These are phyloP conservation scores for Micrasema minimum DNA, from an alignment of 1,140 invertebrate species.

Conservation along the genomic window DNA sequence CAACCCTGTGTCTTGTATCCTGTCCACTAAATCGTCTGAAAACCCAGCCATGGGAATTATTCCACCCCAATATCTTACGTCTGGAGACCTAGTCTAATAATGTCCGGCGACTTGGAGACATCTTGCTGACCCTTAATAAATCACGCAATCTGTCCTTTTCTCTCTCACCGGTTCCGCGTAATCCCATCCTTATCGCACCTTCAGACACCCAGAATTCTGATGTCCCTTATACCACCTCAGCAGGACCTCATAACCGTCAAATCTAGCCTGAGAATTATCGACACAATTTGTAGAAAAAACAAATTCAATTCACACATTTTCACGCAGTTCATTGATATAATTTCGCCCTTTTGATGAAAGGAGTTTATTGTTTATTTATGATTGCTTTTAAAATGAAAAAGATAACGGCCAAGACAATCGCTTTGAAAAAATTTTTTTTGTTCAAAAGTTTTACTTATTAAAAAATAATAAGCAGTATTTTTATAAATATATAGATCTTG, in stretches of 20 bases:
- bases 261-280: background rate
- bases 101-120: conserved; percentile 16
- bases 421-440: no score
- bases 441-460: no score
- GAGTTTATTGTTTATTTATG: no score
- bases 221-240: no score
- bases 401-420: no score
- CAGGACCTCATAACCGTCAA: background rate
- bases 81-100: background rate
- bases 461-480: no score
- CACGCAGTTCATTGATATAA: no score
- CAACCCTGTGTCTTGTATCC: background rate
- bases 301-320: no score
- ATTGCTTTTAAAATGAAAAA: no score
- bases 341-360: no score
- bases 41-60: background rate
- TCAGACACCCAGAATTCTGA: background rate
- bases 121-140: conserved; percentile 23
- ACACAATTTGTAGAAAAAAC: no score
- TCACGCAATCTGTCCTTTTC: background rate
- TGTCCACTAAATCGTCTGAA: conserved; percentile 15
- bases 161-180: background rate
- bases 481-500: no score
- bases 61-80: conserved; percentile 8
- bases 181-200: background rate